These are phyloP conservation scores for Jacana jacana DNA, from an alignment of 2,113 vertebrate genomes.

Conservation along the genomic window DNA sequence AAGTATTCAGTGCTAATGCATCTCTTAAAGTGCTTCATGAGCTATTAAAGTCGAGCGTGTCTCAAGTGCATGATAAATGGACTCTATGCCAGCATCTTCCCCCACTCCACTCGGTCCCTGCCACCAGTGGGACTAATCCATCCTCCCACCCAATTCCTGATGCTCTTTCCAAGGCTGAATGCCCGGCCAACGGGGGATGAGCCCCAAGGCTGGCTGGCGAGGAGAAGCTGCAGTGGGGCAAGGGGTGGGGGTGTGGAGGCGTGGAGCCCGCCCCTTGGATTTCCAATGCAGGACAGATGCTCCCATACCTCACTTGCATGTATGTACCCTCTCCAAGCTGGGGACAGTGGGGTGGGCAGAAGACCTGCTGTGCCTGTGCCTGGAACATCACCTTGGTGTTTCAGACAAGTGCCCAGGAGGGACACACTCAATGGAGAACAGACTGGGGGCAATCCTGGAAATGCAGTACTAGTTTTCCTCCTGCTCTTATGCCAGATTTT, in stretches of 20 bases:
- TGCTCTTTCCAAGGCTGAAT: accelerated
- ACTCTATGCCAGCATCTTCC: not conserved
- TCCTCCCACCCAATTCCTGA: not conserved
- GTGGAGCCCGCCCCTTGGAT: not conserved
- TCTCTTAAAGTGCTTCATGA: slow-evolving; percentile 61
- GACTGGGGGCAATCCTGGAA: not conserved
- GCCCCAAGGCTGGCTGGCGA: not conserved
- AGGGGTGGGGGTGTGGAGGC: accelerated
- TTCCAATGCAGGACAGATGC: accelerated
- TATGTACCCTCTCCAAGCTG: accelerated
- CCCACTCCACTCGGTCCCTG: not conserved
- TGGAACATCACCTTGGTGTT: accelerated
- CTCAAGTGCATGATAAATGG: slow-evolving; percentile 51
- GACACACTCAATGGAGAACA: not conserved
- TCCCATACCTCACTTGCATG: not conserved
- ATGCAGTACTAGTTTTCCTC: not conserved
- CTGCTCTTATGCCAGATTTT: not conserved
- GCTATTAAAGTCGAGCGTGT: slow-evolving; percentile 51
- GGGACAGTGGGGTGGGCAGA: accelerated
- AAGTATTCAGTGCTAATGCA: slow-evolving; percentile 65
- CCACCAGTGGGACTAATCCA: not conserved
- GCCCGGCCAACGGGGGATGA: accelerated
- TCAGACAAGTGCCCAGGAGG: not conserved
- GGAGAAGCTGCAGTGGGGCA: not conserved
- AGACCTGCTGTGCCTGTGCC: not conserved